phyloP scores from a whole-genome alignment of 2,113 vertebrate genomes.

The Gasterosteus nipponicus region DNA sequence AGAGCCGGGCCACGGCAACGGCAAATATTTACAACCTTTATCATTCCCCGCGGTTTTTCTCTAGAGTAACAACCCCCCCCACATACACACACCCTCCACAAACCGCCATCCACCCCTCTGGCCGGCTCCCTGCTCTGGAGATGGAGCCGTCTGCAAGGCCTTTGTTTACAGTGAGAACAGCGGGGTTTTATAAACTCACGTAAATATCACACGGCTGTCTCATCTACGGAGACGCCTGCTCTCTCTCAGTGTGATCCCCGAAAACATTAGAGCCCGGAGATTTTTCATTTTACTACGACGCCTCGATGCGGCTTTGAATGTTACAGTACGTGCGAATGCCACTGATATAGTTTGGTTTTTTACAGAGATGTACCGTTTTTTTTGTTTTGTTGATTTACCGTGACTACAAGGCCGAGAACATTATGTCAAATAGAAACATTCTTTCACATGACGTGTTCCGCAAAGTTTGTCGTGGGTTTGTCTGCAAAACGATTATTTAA shows the following conservation, averaged over 20 bases:
- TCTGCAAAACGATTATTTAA: constrained; percentile 1
- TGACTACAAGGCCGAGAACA: constrained; percentile 5
- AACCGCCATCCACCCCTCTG: background rate
- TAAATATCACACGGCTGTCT: constrained; percentile 73
- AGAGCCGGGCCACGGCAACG: constrained; percentile 76
- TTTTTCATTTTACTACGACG: constrained; percentile 50
- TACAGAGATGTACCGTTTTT: background rate
- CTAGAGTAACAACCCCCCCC: constrained; percentile 65
- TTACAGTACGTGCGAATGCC: constrained; percentile 37
- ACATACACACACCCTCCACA: background rate
- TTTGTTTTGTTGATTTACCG: constrained; percentile 2
- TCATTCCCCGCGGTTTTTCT: constrained; percentile 78
- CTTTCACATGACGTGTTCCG: background rate
- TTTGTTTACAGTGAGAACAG: constrained; percentile 79
- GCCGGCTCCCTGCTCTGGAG: constrained; percentile 62
- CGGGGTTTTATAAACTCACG: constrained; percentile 77
- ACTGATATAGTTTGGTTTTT: constrained; percentile 44
- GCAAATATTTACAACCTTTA: constrained; percentile 82
- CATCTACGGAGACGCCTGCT: constrained; percentile 62
- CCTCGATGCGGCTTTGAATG: constrained; percentile 45
- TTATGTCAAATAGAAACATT: constrained; percentile 23
- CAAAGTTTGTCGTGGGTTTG: constrained; percentile 12
- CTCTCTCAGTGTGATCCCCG: constrained; percentile 32
- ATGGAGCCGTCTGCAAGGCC: constrained; percentile 74
- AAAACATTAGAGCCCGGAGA: constrained; percentile 48